phyloP scores from a whole-genome alignment of 2,888 invertebrate species.

The Synanthedon formicaeformis region DNA sequence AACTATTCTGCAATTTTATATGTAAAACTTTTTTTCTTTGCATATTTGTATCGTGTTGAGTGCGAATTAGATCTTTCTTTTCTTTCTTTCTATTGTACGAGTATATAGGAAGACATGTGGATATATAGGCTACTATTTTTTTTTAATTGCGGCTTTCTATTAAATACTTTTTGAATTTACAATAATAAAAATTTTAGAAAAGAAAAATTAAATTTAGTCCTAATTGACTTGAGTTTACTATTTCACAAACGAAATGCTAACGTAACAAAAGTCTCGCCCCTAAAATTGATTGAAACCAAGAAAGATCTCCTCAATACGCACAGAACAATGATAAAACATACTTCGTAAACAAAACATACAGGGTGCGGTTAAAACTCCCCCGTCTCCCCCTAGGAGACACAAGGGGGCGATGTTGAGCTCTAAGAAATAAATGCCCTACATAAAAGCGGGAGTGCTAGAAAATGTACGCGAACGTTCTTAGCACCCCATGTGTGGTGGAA shows the following conservation, averaged over 20 bases:
- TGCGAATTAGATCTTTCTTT: too few species aligned
- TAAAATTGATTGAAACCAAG: constrained; percentile 1
- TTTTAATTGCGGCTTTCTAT: too few species aligned
- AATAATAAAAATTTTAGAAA: too few species aligned
- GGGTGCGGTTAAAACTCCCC: constrained; percentile 21
- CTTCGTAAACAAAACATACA: constrained; percentile 37
- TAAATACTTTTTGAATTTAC: too few species aligned
- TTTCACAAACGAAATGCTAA: constrained; percentile 15
- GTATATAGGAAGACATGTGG: too few species aligned
- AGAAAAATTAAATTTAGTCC: too few species aligned
- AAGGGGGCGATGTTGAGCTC: constrained; percentile 31
- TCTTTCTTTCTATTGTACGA: too few species aligned
- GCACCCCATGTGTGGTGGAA: constrained; percentile 41
- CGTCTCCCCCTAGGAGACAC: constrained; percentile 22
- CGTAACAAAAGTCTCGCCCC: not conserved
- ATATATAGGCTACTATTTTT: too few species aligned
- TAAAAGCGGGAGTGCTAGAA: constrained; percentile 66
- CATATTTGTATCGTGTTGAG: too few species aligned
- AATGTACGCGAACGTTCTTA: constrained; percentile 66
- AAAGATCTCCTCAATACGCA: constrained; percentile 16
- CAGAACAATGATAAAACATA: not conserved
- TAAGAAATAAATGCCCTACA: constrained; percentile 67
- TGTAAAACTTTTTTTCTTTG: too few species aligned
- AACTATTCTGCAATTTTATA: too few species aligned
- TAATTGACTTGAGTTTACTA: too few species aligned